Evolutionary conservation across 2,797 vertebrate genomes (phyloP).

Genomic region (Heteromormyrus szaboi): DNA sequence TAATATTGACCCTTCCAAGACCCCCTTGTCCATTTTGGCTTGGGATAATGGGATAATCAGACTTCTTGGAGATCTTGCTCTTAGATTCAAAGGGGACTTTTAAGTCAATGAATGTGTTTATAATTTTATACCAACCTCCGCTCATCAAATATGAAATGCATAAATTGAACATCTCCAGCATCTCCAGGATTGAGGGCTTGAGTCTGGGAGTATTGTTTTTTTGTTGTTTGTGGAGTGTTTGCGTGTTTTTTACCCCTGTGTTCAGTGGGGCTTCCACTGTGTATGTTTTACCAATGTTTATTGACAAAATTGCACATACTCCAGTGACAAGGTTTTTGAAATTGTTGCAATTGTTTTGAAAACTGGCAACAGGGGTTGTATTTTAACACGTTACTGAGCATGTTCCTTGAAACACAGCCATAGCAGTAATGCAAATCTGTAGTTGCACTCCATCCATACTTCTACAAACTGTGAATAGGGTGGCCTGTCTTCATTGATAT

Average conservation of each 20-base stretch:
- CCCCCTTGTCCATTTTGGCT: neutral
- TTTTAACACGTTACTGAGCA: neutral
- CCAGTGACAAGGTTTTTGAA: neutral
- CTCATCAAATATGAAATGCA: neutral
- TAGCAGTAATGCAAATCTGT: neutral
- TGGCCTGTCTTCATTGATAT: neutral
- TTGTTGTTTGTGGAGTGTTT: neutral
- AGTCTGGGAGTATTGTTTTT: neutral
- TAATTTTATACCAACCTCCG: neutral
- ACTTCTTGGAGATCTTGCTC: constrained; percentile 6
- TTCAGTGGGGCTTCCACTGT: neutral
- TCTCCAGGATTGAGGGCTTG: neutral
- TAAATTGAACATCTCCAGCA: neutral
- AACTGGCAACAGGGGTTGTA: neutral
- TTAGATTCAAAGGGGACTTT: neutral
- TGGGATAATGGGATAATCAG: constrained; percentile 5
- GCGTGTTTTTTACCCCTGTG: neutral
- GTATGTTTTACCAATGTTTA: neutral
- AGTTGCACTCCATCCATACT: neutral
- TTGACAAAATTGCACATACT: neutral
- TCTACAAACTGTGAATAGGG: neutral
- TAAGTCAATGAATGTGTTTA: constrained; percentile 8
- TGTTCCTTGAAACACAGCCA: neutral
- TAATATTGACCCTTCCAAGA: neutral
- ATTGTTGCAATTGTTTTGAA: neutral